Evolutionary conservation across 2,888 invertebrate species (phyloP).

Genomic region (Drosophila limbata): DNA sequence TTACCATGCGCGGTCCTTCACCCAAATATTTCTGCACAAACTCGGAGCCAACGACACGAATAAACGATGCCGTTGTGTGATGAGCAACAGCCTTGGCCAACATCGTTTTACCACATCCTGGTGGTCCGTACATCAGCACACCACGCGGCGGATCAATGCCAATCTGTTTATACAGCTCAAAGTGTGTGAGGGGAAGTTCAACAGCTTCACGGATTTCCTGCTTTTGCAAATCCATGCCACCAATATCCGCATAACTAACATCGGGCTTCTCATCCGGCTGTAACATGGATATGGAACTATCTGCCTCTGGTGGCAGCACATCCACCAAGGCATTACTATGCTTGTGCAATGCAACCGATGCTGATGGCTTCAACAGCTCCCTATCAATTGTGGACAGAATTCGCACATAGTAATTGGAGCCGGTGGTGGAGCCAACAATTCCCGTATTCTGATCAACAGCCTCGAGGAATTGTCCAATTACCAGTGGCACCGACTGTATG

Average conservation of each 20-base stretch:
- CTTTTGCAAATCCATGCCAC: conserved; percentile 99
- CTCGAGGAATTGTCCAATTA: conserved; percentile 99
- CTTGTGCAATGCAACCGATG: conserved; percentile 99
- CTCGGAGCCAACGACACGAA: conserved; percentile 99
- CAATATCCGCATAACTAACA: conserved; percentile 98
- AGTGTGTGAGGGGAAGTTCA: conserved; percentile 98
- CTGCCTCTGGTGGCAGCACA: conserved; percentile 99
- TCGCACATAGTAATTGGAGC: conserved; percentile 99
- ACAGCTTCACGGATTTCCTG: conserved; percentile 99
- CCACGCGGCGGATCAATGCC: conserved; percentile 99
- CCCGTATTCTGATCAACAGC: conserved; percentile 99
- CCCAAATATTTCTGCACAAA: conserved; percentile 99
- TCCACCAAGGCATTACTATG: conserved; percentile 99
- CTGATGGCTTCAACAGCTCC: conserved; percentile 98
- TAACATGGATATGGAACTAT: conserved; percentile 99
- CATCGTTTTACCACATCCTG: conserved; percentile 99
- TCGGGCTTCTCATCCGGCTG: conserved; percentile 99
- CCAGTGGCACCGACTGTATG: conserved; percentile 99
- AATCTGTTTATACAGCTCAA: conserved; percentile 98
- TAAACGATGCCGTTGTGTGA: conserved; percentile 99
- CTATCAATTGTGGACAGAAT: conserved; percentile 99
- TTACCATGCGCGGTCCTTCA: conserved; percentile 99
- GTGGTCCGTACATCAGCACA: conserved; percentile 99
- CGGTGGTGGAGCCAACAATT: conserved; percentile 99
- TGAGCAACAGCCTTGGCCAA: conserved; percentile 99